Evolutionary conservation across 2,888 invertebrate genomes (phyloP).

Genomic region (Athalia circularis): DNA sequence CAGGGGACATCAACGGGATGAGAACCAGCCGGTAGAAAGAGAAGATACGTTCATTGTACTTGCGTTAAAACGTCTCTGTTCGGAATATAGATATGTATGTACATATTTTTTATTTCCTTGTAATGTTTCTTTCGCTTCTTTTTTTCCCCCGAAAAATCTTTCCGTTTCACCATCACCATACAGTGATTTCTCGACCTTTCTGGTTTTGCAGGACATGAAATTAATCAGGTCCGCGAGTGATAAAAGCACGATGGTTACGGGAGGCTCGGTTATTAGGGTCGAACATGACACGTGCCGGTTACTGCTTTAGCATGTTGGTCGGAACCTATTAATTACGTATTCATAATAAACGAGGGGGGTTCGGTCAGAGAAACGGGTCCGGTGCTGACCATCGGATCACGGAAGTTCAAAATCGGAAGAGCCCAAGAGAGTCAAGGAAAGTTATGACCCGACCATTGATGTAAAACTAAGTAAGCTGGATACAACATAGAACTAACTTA

Average conservation of each 20-base stretch:
- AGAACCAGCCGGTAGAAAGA: neutral
- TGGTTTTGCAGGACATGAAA: too few species aligned
- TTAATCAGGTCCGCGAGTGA: neutral
- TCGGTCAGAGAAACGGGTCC: neutral
- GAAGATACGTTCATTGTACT: neutral
- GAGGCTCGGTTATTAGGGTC: too few species aligned
- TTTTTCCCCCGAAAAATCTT: too few species aligned
- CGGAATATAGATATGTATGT: neutral
- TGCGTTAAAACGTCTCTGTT: neutral
- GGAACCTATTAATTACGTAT: slow-evolving; percentile 36
- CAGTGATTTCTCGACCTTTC: too few species aligned
- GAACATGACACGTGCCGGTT: too few species aligned
- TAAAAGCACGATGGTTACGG: neutral
- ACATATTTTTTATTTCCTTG: too few species aligned
- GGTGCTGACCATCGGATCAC: neutral
- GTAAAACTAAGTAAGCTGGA: neutral
- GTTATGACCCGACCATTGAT: too few species aligned
- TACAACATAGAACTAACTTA: slow-evolving; percentile 15
- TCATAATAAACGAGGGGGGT: slow-evolving; percentile 22
- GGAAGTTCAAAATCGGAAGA: slow-evolving; percentile 28
- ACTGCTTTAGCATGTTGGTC: neutral
- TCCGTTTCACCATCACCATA: too few species aligned
- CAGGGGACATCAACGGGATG: neutral
- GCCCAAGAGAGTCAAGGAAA: neutral
- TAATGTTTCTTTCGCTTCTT: too few species aligned